Evolutionary conservation across 2,888 invertebrate species (phyloP).

Genomic region (Oscheius sp.): DNA sequence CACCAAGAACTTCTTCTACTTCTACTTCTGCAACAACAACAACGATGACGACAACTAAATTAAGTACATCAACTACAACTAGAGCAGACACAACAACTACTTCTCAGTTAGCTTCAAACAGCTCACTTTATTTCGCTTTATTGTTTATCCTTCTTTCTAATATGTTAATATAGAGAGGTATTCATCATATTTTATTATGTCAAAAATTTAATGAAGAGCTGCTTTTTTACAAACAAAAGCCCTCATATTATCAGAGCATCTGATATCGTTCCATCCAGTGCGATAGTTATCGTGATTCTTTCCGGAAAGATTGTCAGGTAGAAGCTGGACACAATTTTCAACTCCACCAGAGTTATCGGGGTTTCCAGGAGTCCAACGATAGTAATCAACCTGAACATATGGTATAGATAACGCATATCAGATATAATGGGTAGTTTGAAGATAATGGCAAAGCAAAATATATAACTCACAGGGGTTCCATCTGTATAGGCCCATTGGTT

Average conservation of each 20-base stretch:
- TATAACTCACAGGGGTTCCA: conserved; percentile 7
- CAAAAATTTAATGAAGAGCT: conserved; percentile 4
- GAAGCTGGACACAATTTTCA: conserved; percentile 22
- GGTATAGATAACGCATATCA: neutral
- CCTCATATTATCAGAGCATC: conserved; percentile 17
- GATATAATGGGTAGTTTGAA: neutral
- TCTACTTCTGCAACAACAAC: neutral
- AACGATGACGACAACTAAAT: neutral
- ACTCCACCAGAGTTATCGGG: conserved; percentile 23
- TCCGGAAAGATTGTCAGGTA: conserved; percentile 16
- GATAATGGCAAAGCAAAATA: neutral
- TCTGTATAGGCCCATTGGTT: conserved; percentile 16
- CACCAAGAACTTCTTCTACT: neutral
- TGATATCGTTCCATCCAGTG: conserved; percentile 26
- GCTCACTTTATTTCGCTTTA: neutral
- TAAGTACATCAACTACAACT: neutral
- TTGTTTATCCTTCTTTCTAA: neutral
- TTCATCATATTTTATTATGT: neutral
- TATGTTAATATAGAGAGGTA: neutral
- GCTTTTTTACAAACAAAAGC: conserved; percentile 21
- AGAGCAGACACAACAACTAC: neutral
- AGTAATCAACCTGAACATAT: conserved; percentile 15
- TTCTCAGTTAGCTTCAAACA: neutral
- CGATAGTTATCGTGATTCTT: conserved; percentile 12
- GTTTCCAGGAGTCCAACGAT: conserved; percentile 18